These are phyloP conservation scores for Nezara viridula DNA, from an alignment of 2,888 invertebrate genomes.

Conservation along the genomic window DNA sequence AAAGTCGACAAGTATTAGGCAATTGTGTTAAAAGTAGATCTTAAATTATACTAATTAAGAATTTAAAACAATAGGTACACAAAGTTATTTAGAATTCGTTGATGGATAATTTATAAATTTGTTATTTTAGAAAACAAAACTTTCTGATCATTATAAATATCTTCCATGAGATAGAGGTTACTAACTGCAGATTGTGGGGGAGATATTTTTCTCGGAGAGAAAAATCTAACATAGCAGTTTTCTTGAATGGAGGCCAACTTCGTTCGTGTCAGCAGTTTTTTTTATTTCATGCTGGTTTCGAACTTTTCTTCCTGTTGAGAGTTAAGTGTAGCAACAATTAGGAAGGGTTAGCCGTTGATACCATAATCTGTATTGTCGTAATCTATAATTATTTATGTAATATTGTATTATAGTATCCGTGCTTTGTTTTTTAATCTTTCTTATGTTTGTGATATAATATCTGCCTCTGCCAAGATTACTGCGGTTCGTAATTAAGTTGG, in stretches of 20 bases:
- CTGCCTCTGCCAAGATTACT: neutral
- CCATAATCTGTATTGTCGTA: neutral
- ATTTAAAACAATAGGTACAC: too few relatives aligned
- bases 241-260: conserved; percentile 28
- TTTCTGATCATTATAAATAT: neutral
- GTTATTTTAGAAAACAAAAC: too few relatives aligned
- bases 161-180: neutral
- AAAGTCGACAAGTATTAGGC: too few relatives aligned
- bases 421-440: neutral
- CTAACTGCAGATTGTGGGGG: neutral
- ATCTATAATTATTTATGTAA: conserved; percentile 3
- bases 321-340: conserved; percentile 1
- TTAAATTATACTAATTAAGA: too few relatives aligned
- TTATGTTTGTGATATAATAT: neutral
- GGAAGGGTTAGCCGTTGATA: neutral
- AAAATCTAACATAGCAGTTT: conserved; percentile 12
- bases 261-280: conserved; percentile 19
- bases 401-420: neutral
- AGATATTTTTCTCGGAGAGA: neutral
- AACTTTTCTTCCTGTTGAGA: conserved; percentile 11
- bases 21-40: too few relatives aligned
- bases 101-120: too few relatives aligned
- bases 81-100: too few relatives aligned
- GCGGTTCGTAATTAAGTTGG: neutral
- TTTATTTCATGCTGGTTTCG: neutral